These are phyloP conservation scores for Pygmarrhopalites habei DNA, from an alignment of 1,140 invertebrate species.

Conservation along the genomic window DNA sequence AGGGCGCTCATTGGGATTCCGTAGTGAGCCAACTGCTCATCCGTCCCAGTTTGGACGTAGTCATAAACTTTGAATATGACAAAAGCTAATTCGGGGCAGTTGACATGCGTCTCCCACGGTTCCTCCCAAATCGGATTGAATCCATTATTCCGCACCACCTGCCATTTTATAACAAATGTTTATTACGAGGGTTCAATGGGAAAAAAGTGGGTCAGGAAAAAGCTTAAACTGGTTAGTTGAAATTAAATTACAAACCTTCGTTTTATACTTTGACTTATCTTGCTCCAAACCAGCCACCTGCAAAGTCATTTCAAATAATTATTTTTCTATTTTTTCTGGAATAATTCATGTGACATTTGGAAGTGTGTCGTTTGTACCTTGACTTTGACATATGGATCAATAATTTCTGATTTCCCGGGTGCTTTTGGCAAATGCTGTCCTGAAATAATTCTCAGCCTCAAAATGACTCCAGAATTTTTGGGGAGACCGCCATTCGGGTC, in stretches of 20 bases:
- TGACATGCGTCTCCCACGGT: conserved; percentile 46
- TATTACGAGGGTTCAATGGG: too few relatives aligned
- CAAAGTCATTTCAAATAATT: too few relatives aligned
- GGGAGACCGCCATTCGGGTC: conserved; percentile 17
- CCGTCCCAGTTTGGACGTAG: conserved; percentile 41
- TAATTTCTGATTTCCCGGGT: conserved; percentile 47
- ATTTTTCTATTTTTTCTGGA: too few relatives aligned
- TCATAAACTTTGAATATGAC: conserved; percentile 52
- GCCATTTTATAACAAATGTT: too few relatives aligned
- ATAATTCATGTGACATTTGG: too few relatives aligned
- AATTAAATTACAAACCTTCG: too few relatives aligned
- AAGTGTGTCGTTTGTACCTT: too few relatives aligned
- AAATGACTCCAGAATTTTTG: conserved; percentile 16
- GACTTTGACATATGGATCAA: conserved; percentile 48
- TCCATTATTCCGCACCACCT: conserved; percentile 58
- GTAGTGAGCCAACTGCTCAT: conserved; percentile 45
- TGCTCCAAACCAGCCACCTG: conserved; percentile 49
- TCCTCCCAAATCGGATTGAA: conserved; percentile 47
- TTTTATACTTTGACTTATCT: conserved; percentile 49
- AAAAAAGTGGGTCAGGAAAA: too few relatives aligned
- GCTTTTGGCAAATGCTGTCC: conserved; percentile 57
- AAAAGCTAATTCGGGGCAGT: conserved; percentile 52
- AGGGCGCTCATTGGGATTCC: conserved; percentile 48
- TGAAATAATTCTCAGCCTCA: conserved; percentile 51
- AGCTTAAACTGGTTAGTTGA: too few relatives aligned